These are phyloP conservation scores for Incurvaria masculella DNA, from an alignment of 2,888 invertebrate genomes.

Conservation along the genomic window DNA sequence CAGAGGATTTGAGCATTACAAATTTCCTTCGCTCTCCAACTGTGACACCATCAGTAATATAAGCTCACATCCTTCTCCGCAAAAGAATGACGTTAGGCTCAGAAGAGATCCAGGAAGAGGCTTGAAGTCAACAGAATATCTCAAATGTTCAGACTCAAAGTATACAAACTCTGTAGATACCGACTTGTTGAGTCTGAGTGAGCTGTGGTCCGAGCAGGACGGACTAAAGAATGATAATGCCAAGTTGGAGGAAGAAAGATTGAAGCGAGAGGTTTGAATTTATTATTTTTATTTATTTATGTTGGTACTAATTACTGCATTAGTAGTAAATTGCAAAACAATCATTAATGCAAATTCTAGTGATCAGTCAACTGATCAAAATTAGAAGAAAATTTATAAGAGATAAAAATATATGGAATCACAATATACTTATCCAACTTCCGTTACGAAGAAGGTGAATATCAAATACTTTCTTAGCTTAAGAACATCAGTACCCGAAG, in stretches of 20 bases:
- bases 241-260: slow-evolving; percentile 72
- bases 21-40: slow-evolving; percentile 21
- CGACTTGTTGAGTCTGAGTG: slow-evolving; percentile 56
- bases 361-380: not conserved
- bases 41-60: slow-evolving; percentile 26
- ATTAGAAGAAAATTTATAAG: not conserved
- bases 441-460: no score
- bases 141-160: slow-evolving; percentile 24
- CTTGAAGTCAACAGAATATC: slow-evolving; percentile 25
- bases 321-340: not conserved
- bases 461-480: no score
- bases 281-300: slow-evolving; percentile 7
- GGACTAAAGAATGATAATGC: slow-evolving; percentile 30
- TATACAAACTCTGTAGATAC: slow-evolving; percentile 40
- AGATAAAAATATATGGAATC: not conserved
- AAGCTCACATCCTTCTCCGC: slow-evolving; percentile 24
- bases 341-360: not conserved
- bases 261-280: slow-evolving; percentile 66
- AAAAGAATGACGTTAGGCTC: slow-evolving; percentile 40
- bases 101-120: slow-evolving; percentile 31
- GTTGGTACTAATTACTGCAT: slow-evolving; percentile 2
- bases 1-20: slow-evolving; percentile 44
- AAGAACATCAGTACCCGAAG: no score
- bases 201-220: slow-evolving; percentile 59
- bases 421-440: no score